Percentiles rank a stretch among this genome's conserved stretches.
Evolutionary conservation across 2,888 invertebrate genomes (phyloP).

Genomic region (Callimorpha dominula): DNA sequence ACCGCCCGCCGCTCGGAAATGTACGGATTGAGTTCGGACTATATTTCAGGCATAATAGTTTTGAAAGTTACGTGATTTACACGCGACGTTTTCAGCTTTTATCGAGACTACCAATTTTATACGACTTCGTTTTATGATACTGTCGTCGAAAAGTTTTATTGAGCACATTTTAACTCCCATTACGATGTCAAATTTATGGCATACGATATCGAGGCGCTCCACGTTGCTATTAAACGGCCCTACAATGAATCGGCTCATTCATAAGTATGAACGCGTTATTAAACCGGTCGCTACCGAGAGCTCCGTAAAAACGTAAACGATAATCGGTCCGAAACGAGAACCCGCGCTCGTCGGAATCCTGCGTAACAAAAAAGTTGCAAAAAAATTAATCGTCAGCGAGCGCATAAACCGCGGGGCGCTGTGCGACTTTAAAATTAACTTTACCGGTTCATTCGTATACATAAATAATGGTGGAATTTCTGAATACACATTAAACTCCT

Average conservation of each 20-base stretch:
- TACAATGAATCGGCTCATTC: slow-evolving; percentile 61
- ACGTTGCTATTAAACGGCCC: slow-evolving; percentile 53
- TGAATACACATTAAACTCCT: slow-evolving; percentile 87
- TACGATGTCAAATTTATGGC: slow-evolving; percentile 67
- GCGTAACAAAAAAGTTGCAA: slow-evolving; percentile 68
- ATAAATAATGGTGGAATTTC: slow-evolving; percentile 87
- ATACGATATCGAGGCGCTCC: slow-evolving; percentile 53
- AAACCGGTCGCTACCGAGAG: slow-evolving; percentile 56
- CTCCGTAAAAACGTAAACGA: slow-evolving; percentile 61
- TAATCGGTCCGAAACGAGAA: slow-evolving; percentile 68
- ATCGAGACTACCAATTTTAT: slow-evolving; percentile 74
- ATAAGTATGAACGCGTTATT: slow-evolving; percentile 57
- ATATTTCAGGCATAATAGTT: slow-evolving; percentile 86
- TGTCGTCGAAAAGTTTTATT: slow-evolving; percentile 78
- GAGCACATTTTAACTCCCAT: slow-evolving; percentile 68
- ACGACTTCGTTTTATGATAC: slow-evolving; percentile 76
- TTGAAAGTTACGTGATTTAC: slow-evolving; percentile 86
- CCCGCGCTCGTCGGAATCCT: slow-evolving; percentile 66
- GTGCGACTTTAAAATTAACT: slow-evolving; percentile 86
- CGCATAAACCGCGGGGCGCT: slow-evolving; percentile 78
- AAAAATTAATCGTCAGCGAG: slow-evolving; percentile 73
- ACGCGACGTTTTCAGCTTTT: slow-evolving; percentile 83
- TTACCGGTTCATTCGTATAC: slow-evolving; percentile 86
- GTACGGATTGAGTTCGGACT: slow-evolving; percentile 86
- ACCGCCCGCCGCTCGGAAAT: slow-evolving; percentile 86